Percentiles rank a stretch among this genome's conserved stretches.
Evolutionary conservation across 2,888 invertebrate genomes (phyloP).

Genomic region (Carterocephalus palaemon): DNA sequence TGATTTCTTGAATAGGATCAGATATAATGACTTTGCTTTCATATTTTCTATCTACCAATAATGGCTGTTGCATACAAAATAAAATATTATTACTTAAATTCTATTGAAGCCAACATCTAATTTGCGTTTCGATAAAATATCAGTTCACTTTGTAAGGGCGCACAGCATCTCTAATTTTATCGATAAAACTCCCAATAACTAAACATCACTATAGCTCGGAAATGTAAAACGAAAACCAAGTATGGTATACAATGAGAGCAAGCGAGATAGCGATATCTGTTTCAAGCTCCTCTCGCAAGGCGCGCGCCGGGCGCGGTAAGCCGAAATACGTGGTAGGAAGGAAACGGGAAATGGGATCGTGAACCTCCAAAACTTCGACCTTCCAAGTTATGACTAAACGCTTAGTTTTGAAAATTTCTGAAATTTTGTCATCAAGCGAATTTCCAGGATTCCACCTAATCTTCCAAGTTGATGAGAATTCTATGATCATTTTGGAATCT

Average conservation of each 20-base stretch:
- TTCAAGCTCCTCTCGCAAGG: slow-evolving; percentile 53
- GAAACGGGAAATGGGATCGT: too few species aligned
- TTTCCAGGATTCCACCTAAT: background rate
- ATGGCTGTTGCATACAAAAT: too few species aligned
- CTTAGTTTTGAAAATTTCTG: background rate
- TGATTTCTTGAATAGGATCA: too few species aligned
- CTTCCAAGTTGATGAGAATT: too few species aligned
- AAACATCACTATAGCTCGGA: slow-evolving; percentile 49
- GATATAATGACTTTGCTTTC: too few species aligned
- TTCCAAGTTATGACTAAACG: background rate
- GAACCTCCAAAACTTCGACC: background rate
- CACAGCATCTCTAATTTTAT: too few species aligned
- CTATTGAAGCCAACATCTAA: slow-evolving; percentile 25
- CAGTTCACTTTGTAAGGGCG: too few species aligned
- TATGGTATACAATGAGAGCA: slow-evolving; percentile 71
- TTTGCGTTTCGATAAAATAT: slow-evolving; percentile 23
- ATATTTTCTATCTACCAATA: too few species aligned
- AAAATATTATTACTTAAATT: too few species aligned
- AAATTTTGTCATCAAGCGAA: background rate
- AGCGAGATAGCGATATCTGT: slow-evolving; percentile 40
- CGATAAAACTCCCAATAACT: slow-evolving; percentile 28
- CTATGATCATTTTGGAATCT: too few species aligned
- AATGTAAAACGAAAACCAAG: slow-evolving; percentile 76
- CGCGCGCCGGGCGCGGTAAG: slow-evolving; percentile 57
- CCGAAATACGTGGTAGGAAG: slow-evolving; percentile 16